A percentile compares a stretch with the other conserved stretches of the same genome.
These are phyloP conservation scores for Podabrus alpinus DNA, from an alignment of 2,888 invertebrate genomes.

Conservation along the genomic window DNA sequence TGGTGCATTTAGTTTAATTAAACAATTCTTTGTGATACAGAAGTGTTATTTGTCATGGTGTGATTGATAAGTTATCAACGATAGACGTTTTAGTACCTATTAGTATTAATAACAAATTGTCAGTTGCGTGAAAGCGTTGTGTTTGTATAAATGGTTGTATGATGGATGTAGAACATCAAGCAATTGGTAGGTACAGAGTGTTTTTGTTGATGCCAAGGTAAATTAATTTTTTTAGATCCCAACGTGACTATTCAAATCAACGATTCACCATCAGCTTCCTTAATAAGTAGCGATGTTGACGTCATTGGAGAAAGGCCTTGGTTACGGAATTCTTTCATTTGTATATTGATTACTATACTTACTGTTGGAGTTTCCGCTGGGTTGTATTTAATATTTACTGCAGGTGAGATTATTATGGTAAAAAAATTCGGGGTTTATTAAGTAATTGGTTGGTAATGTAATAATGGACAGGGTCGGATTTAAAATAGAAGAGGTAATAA, in stretches of 20 bases:
- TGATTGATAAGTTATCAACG: background rate
- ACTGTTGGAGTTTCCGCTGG: background rate
- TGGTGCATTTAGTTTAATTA: background rate
- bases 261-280: background rate
- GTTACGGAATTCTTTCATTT: background rate
- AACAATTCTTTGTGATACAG: background rate
- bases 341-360: background rate
- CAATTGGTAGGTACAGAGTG: background rate
- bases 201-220: background rate
- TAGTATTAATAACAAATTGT: background rate
- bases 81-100: background rate
- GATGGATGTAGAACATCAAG: background rate
- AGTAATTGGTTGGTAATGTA: too few relatives aligned
- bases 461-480: background rate
- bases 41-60: background rate
- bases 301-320: background rate
- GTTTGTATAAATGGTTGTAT: too few relatives aligned
- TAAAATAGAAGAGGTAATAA: background rate
- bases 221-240: background rate
- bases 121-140: background rate
- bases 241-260: background rate
- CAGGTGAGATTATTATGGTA: background rate
- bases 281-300: background rate
- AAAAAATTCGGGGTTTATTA: too few relatives aligned
- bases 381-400: background rate